Percentiles rank a stretch among this genome's conserved stretches.
Evolutionary conservation across 1,140 invertebrate genomes (phyloP).

Genomic region (Chrysomallon squamiferum): DNA sequence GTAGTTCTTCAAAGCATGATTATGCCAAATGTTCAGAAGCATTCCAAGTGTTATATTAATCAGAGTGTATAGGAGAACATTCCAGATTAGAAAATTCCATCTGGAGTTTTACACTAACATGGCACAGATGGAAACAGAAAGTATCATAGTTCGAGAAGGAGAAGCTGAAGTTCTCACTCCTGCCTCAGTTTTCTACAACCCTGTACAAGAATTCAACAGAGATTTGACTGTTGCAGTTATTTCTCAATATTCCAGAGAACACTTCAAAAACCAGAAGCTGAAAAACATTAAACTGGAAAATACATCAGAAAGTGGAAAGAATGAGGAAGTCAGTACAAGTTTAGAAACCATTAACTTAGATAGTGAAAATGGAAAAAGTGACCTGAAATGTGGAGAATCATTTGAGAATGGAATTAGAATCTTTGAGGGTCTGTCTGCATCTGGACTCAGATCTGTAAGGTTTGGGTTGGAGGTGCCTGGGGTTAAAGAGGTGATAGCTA

Average conservation of each 20-base stretch:
- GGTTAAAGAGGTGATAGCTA: slow-evolving; percentile 85
- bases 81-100: not conserved
- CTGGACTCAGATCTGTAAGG: slow-evolving; percentile 91
- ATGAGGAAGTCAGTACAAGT: slow-evolving; percentile 5
- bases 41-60: too few species aligned
- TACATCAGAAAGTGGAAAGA: not conserved
- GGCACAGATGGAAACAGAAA: not conserved
- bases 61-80: too few species aligned
- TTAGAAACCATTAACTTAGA: not conserved
- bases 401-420: slow-evolving; percentile 65
- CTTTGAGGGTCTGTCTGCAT: slow-evolving; percentile 93
- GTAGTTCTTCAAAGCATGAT: too few species aligned
- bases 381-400: slow-evolving; percentile 17
- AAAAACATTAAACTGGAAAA: slow-evolving; percentile 11
- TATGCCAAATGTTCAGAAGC: too few species aligned
- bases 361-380: not conserved
- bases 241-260: slow-evolving; percentile 52
- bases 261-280: slow-evolving; percentile 31
- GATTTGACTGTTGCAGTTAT: slow-evolving; percentile 80
- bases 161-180: slow-evolving; percentile 75
- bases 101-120: not conserved
- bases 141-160: slow-evolving; percentile 71
- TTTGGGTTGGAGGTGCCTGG: slow-evolving; percentile 93
- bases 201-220: slow-evolving; percentile 96
- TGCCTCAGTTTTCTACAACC: slow-evolving; percentile 89